Evolutionary conservation across 2,113 vertebrate genomes (phyloP).

Genomic region (Marcusenius ussheri): DNA sequence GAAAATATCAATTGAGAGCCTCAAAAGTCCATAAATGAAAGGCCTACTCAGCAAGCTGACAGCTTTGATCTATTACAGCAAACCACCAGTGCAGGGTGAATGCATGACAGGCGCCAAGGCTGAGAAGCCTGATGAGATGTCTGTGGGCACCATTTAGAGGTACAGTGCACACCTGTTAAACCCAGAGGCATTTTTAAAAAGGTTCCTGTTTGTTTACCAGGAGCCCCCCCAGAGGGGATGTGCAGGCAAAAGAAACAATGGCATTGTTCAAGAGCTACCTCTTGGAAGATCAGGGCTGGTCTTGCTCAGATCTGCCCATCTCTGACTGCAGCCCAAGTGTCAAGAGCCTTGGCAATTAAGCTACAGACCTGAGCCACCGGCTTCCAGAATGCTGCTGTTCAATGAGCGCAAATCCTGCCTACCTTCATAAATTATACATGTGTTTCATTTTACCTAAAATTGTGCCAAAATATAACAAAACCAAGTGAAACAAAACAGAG

Average conservation of each 20-base stretch:
- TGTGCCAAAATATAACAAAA: neutral
- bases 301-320: neutral
- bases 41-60: neutral
- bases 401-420: neutral
- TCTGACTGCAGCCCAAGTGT: neutral
- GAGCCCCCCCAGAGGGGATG: neutral
- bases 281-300: neutral
- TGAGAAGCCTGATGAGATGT: neutral
- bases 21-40: neutral
- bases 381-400: neutral
- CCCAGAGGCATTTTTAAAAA: neutral
- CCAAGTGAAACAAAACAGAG: neutral
- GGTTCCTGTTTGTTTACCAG: neutral
- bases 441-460: neutral
- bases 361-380: too few species aligned
- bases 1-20: neutral
- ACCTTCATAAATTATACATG: neutral
- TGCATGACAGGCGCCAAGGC: neutral
- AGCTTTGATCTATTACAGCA: constrained; percentile 1
- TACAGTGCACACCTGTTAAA: neutral
- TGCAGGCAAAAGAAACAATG: neutral
- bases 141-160: neutral
- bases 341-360: neutral
- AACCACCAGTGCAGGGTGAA: neutral
- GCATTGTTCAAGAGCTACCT: neutral